Conservation (phyloP, 30 jellyfish, hydroid and myxozoan species). For the Phacellophora camtschatica region DNA sequence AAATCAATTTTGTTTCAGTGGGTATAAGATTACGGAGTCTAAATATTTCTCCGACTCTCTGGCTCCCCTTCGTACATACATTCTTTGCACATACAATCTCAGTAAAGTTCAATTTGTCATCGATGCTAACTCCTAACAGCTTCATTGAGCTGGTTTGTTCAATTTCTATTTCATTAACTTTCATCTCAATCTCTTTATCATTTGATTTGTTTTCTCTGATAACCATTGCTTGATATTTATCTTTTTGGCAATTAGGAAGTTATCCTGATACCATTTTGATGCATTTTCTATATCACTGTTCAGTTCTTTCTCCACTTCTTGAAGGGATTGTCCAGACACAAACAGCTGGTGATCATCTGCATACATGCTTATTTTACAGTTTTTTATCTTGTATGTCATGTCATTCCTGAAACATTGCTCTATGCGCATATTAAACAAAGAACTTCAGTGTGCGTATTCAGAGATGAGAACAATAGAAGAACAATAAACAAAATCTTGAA, state of each 20-base stretch:
- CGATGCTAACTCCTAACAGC: conserved; percentile 7
- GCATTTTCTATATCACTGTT: conserved; percentile 17
- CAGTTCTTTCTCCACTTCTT: conserved; percentile 33
- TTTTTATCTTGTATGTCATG: neutral
- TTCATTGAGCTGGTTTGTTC: conserved; percentile 15
- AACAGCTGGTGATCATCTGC: conserved; percentile 18
- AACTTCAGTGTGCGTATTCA: too few species aligned
- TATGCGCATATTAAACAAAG: too few species aligned
- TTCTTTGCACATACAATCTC: neutral
- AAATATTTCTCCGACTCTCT: conserved; percentile 19
- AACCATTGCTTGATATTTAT: conserved; percentile 31
- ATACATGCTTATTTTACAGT: neutral
- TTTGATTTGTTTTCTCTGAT: neutral
- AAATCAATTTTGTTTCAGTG: conserved; percentile 1
- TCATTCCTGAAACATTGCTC: neutral
- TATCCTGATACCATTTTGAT: conserved; percentile 4
- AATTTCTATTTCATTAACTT: neutral
- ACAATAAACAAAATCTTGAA: too few species aligned
- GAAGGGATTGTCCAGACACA: neutral
- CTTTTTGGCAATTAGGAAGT: neutral
- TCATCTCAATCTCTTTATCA: neutral
- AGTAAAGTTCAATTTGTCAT: conserved; percentile 15
- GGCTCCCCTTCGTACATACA: conserved; percentile 28
- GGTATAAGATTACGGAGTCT: conserved; percentile 35
- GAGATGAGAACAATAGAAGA: too few species aligned